Evolutionary conservation across 2,888 invertebrate species (phyloP).

Genomic region (Zhengitettix transpicula): DNA sequence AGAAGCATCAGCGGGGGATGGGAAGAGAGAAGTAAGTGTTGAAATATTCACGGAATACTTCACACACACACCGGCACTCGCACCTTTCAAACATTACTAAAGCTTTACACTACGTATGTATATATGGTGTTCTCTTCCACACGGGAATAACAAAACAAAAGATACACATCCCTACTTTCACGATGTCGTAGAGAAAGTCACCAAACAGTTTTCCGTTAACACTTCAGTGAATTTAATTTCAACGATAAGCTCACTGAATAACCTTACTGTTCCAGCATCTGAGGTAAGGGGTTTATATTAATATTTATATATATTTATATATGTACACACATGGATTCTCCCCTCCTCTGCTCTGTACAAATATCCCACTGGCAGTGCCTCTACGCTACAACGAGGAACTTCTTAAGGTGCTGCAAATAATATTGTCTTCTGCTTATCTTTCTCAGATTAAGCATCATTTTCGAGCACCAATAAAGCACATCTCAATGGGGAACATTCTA

Average conservation of each 20-base stretch:
- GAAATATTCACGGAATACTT: constrained; percentile 28
- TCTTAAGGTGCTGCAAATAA: constrained; percentile 1
- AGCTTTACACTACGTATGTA: constrained; percentile 11
- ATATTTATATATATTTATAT: constrained; percentile 1
- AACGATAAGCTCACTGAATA: neutral
- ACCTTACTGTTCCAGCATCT: neutral
- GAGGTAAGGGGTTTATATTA: neutral
- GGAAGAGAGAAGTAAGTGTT: constrained; percentile 2
- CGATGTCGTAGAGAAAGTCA: constrained; percentile 4
- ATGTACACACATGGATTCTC: neutral
- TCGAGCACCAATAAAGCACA: neutral
- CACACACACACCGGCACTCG: constrained; percentile 2
- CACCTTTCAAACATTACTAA: constrained; percentile 3
- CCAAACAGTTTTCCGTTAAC: constrained; percentile 1
- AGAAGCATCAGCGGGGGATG: constrained; percentile 3
- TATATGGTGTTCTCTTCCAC: constrained; percentile 2
- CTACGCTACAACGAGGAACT: constrained; percentile 7
- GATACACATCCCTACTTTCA: constrained; percentile 4
- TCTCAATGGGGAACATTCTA: neutral
- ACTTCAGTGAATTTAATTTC: neutral
- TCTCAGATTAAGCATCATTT: neutral
- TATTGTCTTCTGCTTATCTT: neutral
- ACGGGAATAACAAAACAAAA: constrained; percentile 6
- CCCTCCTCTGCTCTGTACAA: neutral
- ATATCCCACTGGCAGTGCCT: neutral